Conservation (phyloP, 2,113 vertebrate genomes). For the Notarius quadriscutis region DNA sequence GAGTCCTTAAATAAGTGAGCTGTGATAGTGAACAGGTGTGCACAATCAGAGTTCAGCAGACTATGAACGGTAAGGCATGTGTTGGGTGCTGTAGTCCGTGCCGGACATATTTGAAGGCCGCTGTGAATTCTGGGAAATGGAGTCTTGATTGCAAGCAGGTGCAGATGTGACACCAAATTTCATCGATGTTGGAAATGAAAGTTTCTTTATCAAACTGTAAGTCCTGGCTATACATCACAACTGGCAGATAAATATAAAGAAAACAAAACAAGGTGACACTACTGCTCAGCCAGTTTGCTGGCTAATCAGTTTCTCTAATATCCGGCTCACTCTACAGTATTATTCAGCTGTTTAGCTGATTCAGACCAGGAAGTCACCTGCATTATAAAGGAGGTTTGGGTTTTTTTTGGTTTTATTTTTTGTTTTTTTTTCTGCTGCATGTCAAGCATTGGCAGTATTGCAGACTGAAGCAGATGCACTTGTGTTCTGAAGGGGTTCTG, state of each 20-base stretch:
- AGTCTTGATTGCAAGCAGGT: too few relatives aligned
- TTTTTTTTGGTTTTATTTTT: too few relatives aligned
- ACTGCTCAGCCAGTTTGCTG: not conserved
- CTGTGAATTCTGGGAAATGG: too few relatives aligned
- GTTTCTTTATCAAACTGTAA: not conserved
- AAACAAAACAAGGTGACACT: not conserved
- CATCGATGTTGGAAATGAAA: not conserved
- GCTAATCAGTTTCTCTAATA: not conserved
- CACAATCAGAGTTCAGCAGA: too few relatives aligned
- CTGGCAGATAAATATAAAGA: not conserved
- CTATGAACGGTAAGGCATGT: too few relatives aligned
- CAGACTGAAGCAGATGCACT: not conserved
- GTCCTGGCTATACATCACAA: not conserved
- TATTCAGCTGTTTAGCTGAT: constrained; percentile 10
- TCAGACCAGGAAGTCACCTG: not conserved
- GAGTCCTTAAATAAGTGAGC: too few relatives aligned
- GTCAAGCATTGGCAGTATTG: not conserved
- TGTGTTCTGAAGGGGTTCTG: not conserved
- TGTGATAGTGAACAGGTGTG: too few relatives aligned
- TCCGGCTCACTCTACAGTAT: not conserved
- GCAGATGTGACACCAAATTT: not conserved
- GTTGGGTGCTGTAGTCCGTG: too few relatives aligned
- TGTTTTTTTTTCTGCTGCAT: not conserved
- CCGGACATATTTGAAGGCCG: too few relatives aligned
- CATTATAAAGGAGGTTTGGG: not conserved